These are phyloP conservation scores for Chymomyza procnemis DNA, from an alignment of 2,888 invertebrate genomes.

Conservation along the genomic window DNA sequence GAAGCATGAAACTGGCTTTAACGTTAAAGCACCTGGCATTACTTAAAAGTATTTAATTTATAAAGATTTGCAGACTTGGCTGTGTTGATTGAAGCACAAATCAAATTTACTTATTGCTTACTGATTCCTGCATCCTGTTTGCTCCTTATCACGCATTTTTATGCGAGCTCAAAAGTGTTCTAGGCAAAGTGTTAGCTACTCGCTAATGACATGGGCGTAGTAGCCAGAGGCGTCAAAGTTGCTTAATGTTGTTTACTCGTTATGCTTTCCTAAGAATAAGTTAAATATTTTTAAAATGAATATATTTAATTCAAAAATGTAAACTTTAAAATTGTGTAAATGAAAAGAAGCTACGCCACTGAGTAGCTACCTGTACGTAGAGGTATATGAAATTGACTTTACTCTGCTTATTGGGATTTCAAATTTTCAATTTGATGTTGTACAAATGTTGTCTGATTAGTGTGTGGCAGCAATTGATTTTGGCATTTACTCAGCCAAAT, in stretches of 20 bases:
- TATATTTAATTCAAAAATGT: too few species aligned
- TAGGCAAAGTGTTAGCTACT: constrained; percentile 29
- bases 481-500: constrained; percentile 46
- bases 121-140: neutral
- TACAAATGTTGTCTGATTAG: constrained; percentile 54
- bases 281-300: too few species aligned
- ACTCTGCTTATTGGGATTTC: neutral
- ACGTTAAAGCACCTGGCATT: too few species aligned
- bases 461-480: constrained; percentile 52
- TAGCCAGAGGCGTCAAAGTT: constrained; percentile 4
- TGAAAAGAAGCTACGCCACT: too few species aligned
- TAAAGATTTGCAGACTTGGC: too few species aligned
- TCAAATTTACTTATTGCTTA: constrained; percentile 33
- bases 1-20: too few species aligned
- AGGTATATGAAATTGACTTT: neutral
- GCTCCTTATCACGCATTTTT: neutral
- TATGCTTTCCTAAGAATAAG: too few species aligned
- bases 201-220: neutral
- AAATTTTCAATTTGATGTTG: constrained; percentile 11
- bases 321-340: too few species aligned
- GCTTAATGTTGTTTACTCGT: neutral
- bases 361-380: too few species aligned
- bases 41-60: too few species aligned
- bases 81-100: constrained; percentile 59
- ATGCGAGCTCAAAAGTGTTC: constrained; percentile 42